A percentile compares a stretch with the other conserved stretches of the same genome.
These are phyloP conservation scores for Archilochus colubris DNA, from an alignment of 2,113 vertebrate species.

Conservation along the genomic window DNA sequence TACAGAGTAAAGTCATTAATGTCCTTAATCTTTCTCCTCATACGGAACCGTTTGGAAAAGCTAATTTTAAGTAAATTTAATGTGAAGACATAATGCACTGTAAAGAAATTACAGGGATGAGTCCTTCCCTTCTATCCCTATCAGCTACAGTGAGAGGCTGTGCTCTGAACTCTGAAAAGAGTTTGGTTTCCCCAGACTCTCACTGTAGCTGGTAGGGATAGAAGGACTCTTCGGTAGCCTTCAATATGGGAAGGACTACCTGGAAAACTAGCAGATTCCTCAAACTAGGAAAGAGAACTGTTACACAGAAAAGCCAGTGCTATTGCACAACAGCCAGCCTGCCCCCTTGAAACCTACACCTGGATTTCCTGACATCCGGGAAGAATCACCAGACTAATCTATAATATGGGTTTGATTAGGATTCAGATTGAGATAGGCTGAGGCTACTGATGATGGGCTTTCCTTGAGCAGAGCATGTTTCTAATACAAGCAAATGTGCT, in stretches of 20 bases:
- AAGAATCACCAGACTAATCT: not conserved
- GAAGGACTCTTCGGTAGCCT: not conserved
- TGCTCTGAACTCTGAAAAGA: no score
- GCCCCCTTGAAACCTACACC: not conserved
- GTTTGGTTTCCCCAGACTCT: no score
- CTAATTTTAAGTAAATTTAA: not conserved
- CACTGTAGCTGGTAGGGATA: no score
- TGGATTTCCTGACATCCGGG: not conserved
- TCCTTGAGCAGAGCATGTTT: not conserved
- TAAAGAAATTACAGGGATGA: not conserved
- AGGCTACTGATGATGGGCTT: not conserved
- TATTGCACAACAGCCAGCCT: not conserved
- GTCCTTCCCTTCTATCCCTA: rapidly evolving
- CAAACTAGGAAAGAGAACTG: not conserved
- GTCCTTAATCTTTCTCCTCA: not conserved
- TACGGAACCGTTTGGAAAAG: not conserved
- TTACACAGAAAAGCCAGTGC: rapidly evolving
- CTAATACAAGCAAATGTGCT: not conserved
- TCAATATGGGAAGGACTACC: not conserved
- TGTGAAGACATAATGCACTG: not conserved
- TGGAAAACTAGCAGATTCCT: not conserved
- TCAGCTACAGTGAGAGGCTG: not conserved
- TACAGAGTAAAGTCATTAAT: not conserved
- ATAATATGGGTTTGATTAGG: not conserved
- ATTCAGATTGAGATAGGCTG: not conserved